Conservation (phyloP, 2,113 vertebrate genomes). For the human (Homo sapiens) region DNA sequence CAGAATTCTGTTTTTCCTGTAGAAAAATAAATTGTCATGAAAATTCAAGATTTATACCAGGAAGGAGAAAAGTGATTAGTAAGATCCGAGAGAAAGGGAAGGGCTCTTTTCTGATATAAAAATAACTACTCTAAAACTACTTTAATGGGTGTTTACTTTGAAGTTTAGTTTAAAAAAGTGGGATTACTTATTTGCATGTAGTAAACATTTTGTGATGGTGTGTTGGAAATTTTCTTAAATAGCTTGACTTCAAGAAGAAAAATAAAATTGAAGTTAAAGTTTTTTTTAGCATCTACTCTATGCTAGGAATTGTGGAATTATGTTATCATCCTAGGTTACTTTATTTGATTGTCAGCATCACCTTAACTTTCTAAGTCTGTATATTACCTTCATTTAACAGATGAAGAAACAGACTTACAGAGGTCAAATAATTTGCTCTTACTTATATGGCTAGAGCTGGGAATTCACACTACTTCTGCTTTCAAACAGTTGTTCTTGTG, state of each 20-base stretch:
- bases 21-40: not conserved
- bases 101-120: not conserved
- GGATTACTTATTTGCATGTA: not conserved
- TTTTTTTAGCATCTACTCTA: not conserved
- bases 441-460: not conserved
- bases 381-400: not conserved
- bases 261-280: not conserved
- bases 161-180: not conserved
- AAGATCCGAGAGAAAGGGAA: not conserved
- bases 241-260: not conserved
- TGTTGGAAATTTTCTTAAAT: not conserved
- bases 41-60: not conserved
- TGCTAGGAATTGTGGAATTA: not conserved
- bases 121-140: not conserved
- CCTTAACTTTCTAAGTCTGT: not conserved
- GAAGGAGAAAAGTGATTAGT: not conserved
- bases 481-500: not conserved
- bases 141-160: constrained; percentile 5
- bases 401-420: not conserved
- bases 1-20: not conserved
- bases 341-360: not conserved
- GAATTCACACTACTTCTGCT: not conserved
- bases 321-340: not conserved
- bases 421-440: not conserved
- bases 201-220: not conserved